phyloP scores from a whole-genome alignment of 1,140 invertebrate genomes.

The Thaumatotibia leucotreta region DNA sequence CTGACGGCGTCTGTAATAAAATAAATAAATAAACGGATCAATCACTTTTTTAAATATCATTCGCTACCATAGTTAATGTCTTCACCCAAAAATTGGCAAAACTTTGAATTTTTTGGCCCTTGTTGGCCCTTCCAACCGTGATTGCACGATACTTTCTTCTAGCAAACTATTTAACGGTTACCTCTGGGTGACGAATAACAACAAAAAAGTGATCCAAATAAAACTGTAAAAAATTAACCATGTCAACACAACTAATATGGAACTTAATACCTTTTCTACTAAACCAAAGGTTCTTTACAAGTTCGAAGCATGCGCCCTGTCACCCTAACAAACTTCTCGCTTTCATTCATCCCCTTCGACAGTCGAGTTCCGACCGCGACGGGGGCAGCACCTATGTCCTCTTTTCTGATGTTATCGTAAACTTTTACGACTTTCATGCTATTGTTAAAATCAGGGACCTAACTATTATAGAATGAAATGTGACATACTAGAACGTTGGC shows the following conservation, averaged over 20 bases:
- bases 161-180: too few species aligned
- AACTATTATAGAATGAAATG: background rate
- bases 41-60: too few species aligned
- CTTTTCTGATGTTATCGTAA: constrained; percentile 24
- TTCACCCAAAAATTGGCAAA: too few species aligned
- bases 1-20: too few species aligned
- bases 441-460: constrained; percentile 8
- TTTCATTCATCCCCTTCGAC: constrained; percentile 48
- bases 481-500: constrained; percentile 12
- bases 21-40: too few species aligned
- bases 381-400: constrained; percentile 31
- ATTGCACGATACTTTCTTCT: too few species aligned
- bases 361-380: constrained; percentile 35
- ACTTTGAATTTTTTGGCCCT: too few species aligned
- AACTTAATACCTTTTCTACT: background rate
- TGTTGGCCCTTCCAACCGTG: too few species aligned
- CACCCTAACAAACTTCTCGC: constrained; percentile 24
- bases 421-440: constrained; percentile 47
- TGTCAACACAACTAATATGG: background rate
- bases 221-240: too few species aligned
- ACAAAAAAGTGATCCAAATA: too few species aligned
- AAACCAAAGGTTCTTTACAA: constrained; percentile 11
- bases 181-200: too few species aligned
- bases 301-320: constrained; percentile 47
- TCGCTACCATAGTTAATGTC: too few species aligned